Conservation (phyloP, 2,113 vertebrate genomes). For the Nycticorax nycticorax region DNA sequence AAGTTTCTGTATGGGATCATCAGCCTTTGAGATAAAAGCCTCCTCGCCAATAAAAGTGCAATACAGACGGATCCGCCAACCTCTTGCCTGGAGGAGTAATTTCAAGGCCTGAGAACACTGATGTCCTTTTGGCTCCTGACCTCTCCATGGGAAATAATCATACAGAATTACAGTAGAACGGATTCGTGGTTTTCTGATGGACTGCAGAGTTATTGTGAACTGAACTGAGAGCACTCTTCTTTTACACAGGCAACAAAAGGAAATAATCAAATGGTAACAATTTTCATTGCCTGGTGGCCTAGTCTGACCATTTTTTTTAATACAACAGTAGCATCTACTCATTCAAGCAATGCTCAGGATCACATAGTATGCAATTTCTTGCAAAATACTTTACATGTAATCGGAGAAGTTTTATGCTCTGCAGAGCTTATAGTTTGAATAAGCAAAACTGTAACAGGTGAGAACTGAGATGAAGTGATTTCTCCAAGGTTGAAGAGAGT, state of each 20-base stretch:
- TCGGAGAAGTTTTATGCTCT: not conserved
- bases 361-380: not conserved
- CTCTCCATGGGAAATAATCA: not conserved
- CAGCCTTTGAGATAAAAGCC: not conserved
- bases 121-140: not conserved
- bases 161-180: not conserved
- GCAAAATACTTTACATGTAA: not conserved
- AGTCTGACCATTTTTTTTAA: not conserved
- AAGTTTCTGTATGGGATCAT: not conserved
- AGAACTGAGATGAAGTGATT: not conserved
- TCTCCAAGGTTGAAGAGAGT: not conserved
- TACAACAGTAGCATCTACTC: not conserved
- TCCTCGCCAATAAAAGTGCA: not conserved
- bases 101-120: not conserved
- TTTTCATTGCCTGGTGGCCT: not conserved
- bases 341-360: not conserved
- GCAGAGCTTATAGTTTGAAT: not conserved
- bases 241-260: not conserved
- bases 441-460: not conserved
- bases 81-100: not conserved
- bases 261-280: not conserved
- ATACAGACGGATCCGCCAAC: not conserved
- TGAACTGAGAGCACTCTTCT: not conserved
- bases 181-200: not conserved
- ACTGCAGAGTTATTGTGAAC: not conserved